Evolutionary conservation across 2,888 invertebrate genomes (phyloP).

Genomic region (Adineta ricciae): DNA sequence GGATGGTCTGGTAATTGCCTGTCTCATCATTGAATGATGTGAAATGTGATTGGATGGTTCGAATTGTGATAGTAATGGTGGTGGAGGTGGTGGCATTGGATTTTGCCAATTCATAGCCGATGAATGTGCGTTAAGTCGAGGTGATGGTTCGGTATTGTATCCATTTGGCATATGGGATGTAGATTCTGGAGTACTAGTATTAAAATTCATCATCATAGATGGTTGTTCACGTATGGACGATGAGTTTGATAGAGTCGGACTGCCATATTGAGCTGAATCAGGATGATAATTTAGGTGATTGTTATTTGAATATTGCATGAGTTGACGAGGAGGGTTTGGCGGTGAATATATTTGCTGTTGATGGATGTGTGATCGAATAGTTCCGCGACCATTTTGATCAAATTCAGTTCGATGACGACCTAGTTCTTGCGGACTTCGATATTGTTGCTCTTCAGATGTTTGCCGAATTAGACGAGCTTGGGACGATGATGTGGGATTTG

Average conservation of each 20-base stretch:
- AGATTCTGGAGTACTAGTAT: neutral
- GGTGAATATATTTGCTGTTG: neutral
- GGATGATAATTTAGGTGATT: neutral
- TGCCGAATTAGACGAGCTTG: neutral
- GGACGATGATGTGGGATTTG: neutral
- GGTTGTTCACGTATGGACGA: neutral
- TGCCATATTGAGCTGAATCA: neutral
- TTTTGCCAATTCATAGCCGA: neutral
- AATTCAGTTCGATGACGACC: neutral
- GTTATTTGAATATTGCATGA: neutral
- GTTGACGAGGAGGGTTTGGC: neutral
- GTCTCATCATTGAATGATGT: neutral
- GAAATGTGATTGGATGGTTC: neutral
- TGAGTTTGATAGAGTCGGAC: neutral
- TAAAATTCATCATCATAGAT: slow-evolving; percentile 9
- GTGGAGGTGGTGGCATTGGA: neutral
- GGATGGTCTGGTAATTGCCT: neutral
- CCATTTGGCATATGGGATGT: neutral
- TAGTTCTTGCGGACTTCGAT: neutral
- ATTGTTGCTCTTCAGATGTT: neutral
- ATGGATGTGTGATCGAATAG: neutral
- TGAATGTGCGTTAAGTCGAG: neutral
- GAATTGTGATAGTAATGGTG: neutral
- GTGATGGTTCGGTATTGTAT: neutral
- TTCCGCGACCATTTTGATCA: neutral